phyloP scores from a whole-genome alignment of 92 coral and sea anemone genomes.

The Galaxea fascicularis region DNA sequence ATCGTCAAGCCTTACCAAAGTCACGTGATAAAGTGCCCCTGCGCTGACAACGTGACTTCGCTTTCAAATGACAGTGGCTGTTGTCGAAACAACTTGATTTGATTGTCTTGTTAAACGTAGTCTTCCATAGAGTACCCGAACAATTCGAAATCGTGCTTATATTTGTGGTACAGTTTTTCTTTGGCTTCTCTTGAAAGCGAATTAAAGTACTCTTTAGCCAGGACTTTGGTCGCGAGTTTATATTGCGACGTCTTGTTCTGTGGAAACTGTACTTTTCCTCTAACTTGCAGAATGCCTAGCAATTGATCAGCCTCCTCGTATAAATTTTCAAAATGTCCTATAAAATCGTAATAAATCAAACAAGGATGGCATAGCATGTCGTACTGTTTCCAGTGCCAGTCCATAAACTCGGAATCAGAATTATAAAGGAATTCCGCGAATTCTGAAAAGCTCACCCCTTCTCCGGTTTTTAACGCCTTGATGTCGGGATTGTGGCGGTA shows the following conservation, averaged over 20 bases:
- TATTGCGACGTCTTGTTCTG: slow-evolving; percentile 83
- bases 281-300: slow-evolving; percentile 67
- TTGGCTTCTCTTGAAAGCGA: slow-evolving; percentile 63
- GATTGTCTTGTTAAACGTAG: slow-evolving; percentile 31
- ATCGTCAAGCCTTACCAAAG: too few species aligned
- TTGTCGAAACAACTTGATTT: neutral
- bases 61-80: too few species aligned
- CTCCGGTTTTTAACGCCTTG: slow-evolving; percentile 78
- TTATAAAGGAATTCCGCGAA: slow-evolving; percentile 81
- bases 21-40: neutral
- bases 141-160: slow-evolving; percentile 89
- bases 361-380: slow-evolving; percentile 94
- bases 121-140: slow-evolving; percentile 89
- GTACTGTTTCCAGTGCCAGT: slow-evolving; percentile 91
- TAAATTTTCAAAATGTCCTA: slow-evolving; percentile 87
- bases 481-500: slow-evolving; percentile 79
- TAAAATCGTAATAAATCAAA: slow-evolving; percentile 88
- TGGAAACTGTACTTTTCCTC: slow-evolving; percentile 81
- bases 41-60: neutral
- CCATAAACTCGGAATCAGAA: slow-evolving; percentile 78
- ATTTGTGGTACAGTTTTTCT: slow-evolving; percentile 73
- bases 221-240: slow-evolving; percentile 65
- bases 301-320: slow-evolving; percentile 76
- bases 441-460: slow-evolving; percentile 91
- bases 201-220: slow-evolving; percentile 76